Base-by-base conservation (phyloP, 2,113 vertebrate species). In the Corythaeola cristata region DNA sequence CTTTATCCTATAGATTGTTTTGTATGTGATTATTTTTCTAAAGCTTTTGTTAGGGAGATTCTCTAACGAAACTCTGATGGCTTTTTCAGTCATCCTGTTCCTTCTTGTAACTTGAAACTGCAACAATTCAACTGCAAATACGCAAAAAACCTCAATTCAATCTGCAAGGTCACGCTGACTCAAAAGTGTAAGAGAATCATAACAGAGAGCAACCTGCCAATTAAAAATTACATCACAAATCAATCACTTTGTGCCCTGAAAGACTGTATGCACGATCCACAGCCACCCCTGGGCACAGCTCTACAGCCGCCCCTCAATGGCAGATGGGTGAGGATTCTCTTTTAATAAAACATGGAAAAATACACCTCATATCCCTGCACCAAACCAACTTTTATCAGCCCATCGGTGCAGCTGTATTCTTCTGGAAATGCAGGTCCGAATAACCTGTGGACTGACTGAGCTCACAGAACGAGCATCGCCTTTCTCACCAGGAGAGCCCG, bases 221-320 rank as follows among this genome's bases (percentile, higher is more conserved):
- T 71, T 81, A 75, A 85, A 92, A 84, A n/a, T 12, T 8, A 30
- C 28, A 50, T 1, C 59, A 22, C 30, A 86, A 59, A 58, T 45
- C 30, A 49, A 39, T 23, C 39, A 20, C 63, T 69, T 63, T 18
- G 41, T 49, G 39, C 24, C 52, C n/a, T 12, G 17, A 64, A 91
- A 33, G 47, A 6, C 8, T 4, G 15, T 19, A 13, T 3, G 8
- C 17, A 11, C 14, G 66, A 64, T 19, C 44, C 44, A 11, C 6
- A 21, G 64, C 8, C 49, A 32, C 24, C 17, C 27, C 16, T 6
- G 72, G 19, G 28, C 2, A 9, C 7, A 88, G 33, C 53, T 50
- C 44, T 52, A 11, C 4, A 35, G 27, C 5, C 3, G 41, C 12
- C 26, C 7, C 45, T 18, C 44, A 0, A 0, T 3, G 21, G n/a